phyloP scores from a whole-genome alignment of 1,140 invertebrate genomes.

The Tetranychus urticae region DNA sequence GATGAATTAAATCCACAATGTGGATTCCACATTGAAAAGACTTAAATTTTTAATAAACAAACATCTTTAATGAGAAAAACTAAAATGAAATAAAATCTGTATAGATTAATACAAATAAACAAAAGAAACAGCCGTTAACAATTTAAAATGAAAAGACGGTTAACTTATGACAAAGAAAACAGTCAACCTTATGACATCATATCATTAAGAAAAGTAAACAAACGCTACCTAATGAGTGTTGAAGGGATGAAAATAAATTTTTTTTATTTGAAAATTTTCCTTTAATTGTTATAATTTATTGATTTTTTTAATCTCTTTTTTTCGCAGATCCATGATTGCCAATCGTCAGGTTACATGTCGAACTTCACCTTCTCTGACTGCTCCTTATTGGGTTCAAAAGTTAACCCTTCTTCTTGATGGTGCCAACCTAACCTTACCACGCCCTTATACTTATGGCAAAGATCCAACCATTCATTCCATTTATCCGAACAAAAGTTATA shows the following conservation, averaged over 20 bases:
- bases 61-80: no score
- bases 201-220: no score
- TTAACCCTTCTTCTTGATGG: conserved; percentile 58
- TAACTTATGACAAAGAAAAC: no score
- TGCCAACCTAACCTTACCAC: conserved; percentile 40
- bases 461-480: conserved; percentile 52
- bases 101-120: no score
- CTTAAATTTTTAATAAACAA: no score
- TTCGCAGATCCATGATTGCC: neutral
- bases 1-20: no score
- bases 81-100: no score
- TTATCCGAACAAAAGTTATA: conserved; percentile 19
- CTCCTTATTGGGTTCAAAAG: conserved; percentile 14
- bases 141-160: no score
- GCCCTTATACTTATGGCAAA: conserved; percentile 61
- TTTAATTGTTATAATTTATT: neutral
- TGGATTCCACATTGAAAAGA: no score
- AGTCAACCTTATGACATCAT: no score
- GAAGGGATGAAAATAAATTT: no score
- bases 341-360: conserved; percentile 7
- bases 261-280: neutral
- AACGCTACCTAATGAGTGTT: no score
- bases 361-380: neutral
- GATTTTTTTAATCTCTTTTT: neutral
- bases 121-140: conserved; percentile 20